Conservation (phyloP, 2,113 vertebrate species). For the Coturnix japonica region DNA sequence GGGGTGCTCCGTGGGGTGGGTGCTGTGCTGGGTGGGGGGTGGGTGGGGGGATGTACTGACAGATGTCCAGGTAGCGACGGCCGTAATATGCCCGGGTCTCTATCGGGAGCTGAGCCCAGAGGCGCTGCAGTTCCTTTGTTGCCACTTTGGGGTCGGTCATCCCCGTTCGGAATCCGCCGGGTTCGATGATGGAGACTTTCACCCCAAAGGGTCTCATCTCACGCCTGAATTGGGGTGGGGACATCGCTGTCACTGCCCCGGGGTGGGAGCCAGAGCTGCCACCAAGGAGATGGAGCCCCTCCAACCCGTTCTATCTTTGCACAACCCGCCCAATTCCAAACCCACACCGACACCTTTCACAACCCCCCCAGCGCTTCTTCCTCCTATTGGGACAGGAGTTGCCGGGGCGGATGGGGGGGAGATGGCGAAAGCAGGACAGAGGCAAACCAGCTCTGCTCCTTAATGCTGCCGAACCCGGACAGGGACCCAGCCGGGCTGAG, state of each 20-base stretch:
- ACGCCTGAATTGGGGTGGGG: slow-evolving; percentile 50
- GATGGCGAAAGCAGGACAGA: accelerated
- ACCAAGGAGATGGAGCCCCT: too few relatives aligned
- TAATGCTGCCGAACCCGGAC: accelerated
- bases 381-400: accelerated
- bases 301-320: accelerated
- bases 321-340: not conserved
- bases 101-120: slow-evolving; percentile 66
- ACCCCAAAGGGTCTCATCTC: slow-evolving; percentile 79
- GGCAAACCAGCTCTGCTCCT: accelerated
- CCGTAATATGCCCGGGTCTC: slow-evolving; percentile 77
- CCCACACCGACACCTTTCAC: not conserved
- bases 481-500: accelerated
- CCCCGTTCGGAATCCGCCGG: slow-evolving; percentile 74
- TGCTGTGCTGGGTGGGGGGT: accelerated
- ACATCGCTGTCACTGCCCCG: accelerated
- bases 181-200: slow-evolving; percentile 78
- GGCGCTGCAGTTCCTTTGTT: not conserved
- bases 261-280: accelerated
- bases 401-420: accelerated
- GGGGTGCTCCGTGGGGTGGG: not conserved
- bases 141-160: not conserved
- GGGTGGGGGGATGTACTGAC: slow-evolving; percentile 39
- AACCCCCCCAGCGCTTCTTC: accelerated
- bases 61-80: slow-evolving; percentile 51